Evolutionary conservation across 2,797 vertebrate species (phyloP).

Genomic region (Sorex maritimensis): DNA sequence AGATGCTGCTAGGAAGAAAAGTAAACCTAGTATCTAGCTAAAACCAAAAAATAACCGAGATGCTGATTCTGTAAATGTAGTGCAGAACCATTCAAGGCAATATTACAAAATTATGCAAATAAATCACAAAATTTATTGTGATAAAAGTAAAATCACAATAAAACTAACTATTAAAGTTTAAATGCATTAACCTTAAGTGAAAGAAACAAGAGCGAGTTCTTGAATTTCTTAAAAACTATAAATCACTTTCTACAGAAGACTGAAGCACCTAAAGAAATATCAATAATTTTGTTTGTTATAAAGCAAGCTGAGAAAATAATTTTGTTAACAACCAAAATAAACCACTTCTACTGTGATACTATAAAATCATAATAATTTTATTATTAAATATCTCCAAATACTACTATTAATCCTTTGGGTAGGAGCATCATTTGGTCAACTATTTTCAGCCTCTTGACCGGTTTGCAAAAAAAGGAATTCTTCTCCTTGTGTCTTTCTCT

Average conservation of each 20-base stretch:
- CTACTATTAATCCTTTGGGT: neutral
- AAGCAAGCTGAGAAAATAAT: constrained; percentile 1
- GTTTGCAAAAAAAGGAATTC: neutral
- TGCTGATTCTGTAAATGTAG: neutral
- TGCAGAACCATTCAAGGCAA: neutral
- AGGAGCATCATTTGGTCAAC: neutral
- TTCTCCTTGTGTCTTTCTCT: neutral
- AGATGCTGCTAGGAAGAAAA: constrained; percentile 13
- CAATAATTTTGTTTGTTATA: neutral
- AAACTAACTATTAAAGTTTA: neutral
- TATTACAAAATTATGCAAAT: no score
- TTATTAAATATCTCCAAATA: neutral
- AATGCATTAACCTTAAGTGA: constrained; percentile 19
- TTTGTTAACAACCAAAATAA: neutral
- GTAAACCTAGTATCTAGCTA: neutral
- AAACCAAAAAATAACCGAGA: neutral
- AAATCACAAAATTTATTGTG: no score
- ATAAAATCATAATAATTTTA: neutral
- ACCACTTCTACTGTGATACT: neutral
- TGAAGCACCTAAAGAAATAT: neutral
- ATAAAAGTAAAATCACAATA: constrained; percentile 21
- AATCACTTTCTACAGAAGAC: neutral
- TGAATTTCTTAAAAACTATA: neutral
- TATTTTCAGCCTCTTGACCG: constrained; percentile 35
- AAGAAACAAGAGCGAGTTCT: neutral